Base-by-base conservation (phyloP, 2,888 invertebrate species). In the Tortrix viridana region DNA sequence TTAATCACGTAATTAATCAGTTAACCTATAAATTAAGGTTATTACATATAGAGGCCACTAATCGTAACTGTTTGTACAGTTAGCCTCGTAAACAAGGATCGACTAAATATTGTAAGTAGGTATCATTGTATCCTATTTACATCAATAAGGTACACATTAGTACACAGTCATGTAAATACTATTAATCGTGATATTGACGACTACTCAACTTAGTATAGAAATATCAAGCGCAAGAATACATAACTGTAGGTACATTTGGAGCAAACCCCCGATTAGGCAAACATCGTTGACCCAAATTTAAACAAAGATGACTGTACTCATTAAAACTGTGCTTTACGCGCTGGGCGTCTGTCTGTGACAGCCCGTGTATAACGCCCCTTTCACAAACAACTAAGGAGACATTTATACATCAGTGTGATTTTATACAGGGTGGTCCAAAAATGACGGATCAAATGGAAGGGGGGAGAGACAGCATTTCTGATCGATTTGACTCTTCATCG, bases 241-340 rank as follows among this genome's bases (percentile, higher is more conserved):
- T 23, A 41, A 41, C 32, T 19, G 22, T 20, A 52, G 22, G 23
- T 32, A 18, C 23, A 55, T 37, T 38, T 47, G 38, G 26, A 16
- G 22, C 44, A 62, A 50, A 56, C 49, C 43, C 20, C 26, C 43
- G 59, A 46, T 23, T 46, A 22, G 52, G 50, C 46, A 61, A 52
- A 62, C 56, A 52, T 52, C 56, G 50, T 62, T 62, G 62, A 62
- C 62, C 62, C 38, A 52, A 62, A 57, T 62, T 26, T 26, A 57
- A 62, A 57, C 56, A 62, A 46, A 41, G 56, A 44, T 38, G 56
- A 56, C 50, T 57, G 46, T 57, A 62, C 46, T 62, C 62, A 50
- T 62, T 56, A 62, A 52, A 62, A 52, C 46, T 56, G 53, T 38
- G 44, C 50, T 46, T 62, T 22, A 47, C 44, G 54, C 18, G 55